Evolutionary conservation across 2,888 invertebrate genomes (phyloP).

Genomic region (Acleris holmiana): DNA sequence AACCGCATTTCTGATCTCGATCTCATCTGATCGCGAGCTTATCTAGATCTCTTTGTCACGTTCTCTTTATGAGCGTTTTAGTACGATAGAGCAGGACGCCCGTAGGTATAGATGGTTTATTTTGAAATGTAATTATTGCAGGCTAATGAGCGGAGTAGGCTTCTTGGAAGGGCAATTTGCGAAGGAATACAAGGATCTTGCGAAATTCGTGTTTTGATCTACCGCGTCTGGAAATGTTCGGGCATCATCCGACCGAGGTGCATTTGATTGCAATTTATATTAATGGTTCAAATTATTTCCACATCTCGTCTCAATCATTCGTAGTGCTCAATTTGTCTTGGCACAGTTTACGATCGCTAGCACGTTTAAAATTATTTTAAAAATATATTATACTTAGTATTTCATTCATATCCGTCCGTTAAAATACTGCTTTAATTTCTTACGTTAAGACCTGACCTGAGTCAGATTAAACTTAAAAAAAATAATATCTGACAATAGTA

Average conservation of each 20-base stretch:
- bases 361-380: too few relatives aligned
- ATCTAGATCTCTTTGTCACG: conserved; percentile 72
- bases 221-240: conserved; percentile 49
- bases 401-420: too few relatives aligned
- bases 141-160: conserved; percentile 60
- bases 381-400: too few relatives aligned
- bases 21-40: conserved; percentile 65
- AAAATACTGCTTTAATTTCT: too few relatives aligned
- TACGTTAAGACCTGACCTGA: too few relatives aligned
- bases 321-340: neutral
- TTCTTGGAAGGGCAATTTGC: conserved; percentile 64
- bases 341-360: neutral
- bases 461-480: too few relatives aligned
- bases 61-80: conserved; percentile 48
- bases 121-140: conserved; percentile 67
- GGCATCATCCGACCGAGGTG: conserved; percentile 4
- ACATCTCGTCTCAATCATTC: conserved; percentile 11
- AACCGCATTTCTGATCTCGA: conserved; percentile 66
- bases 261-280: conserved; percentile 7
- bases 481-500: too few relatives aligned
- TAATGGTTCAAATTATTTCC: conserved; percentile 4
- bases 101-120: conserved; percentile 56
- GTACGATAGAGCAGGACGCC: conserved; percentile 55
- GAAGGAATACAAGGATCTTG: conserved; percentile 41
- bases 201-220: conserved; percentile 30